These are phyloP conservation scores for Myotis yumanensis DNA, from an alignment of 2,113 vertebrate genomes.

Conservation along the genomic window DNA sequence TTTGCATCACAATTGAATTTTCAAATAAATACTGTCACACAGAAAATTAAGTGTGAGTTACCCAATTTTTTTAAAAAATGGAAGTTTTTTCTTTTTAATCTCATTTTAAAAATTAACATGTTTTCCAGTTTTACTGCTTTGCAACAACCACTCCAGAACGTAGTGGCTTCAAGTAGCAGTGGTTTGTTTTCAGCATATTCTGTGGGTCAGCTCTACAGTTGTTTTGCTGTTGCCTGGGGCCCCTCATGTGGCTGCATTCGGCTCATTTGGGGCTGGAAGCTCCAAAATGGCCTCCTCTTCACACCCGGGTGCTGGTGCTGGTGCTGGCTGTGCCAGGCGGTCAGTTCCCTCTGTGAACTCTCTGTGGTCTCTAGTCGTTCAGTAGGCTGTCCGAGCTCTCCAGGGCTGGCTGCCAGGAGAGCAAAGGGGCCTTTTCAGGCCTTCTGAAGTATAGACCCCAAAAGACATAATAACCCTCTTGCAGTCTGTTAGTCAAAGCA, in stretches of 20 bases:
- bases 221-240: neutral
- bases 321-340: neutral
- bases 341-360: neutral
- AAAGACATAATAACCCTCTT: neutral
- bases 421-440: neutral
- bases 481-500: neutral
- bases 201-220: neutral
- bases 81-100: neutral
- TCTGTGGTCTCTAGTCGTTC: neutral
- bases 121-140: constrained; percentile 28
- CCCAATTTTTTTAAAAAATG: neutral
- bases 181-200: neutral
- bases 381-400: neutral
- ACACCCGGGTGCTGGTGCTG: neutral
- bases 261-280: neutral
- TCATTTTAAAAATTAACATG: neutral
- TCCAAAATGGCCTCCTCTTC: neutral
- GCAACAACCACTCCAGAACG: neutral
- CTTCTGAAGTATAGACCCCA: neutral
- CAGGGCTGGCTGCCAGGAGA: neutral
- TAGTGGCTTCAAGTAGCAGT: neutral
- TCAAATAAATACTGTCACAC: neutral
- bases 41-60: constrained; percentile 23
- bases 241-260: neutral
- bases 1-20: constrained; percentile 33